Evolutionary conservation across 2,113 vertebrate genomes (phyloP).

Genomic region (Girardinichthys multiradiatus): DNA sequence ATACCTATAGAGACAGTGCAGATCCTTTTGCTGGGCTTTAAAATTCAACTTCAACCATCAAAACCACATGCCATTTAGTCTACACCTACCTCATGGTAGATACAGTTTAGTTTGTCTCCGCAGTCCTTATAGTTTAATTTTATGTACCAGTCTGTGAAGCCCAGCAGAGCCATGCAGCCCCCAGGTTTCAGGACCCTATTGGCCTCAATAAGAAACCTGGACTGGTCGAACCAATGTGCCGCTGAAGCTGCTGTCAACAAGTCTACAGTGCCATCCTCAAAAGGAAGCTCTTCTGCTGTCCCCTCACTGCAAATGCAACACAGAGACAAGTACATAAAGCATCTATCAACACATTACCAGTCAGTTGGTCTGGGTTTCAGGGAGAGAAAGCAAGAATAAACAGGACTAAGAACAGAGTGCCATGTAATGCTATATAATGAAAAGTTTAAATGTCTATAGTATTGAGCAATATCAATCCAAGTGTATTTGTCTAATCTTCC

Average conservation of each 20-base stretch:
- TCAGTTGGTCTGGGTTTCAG: not conserved
- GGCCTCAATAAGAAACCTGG: constrained; percentile 77
- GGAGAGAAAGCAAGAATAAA: not conserved
- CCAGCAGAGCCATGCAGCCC: constrained; percentile 82
- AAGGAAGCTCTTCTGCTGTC: constrained; percentile 81
- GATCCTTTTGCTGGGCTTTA: not conserved
- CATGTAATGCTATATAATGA: too few species aligned
- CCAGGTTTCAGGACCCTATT: constrained; percentile 76
- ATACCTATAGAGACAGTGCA: not conserved
- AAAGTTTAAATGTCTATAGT: too few species aligned
- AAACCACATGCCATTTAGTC: not conserved
- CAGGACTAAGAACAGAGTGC: too few species aligned
- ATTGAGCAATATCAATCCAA: too few species aligned
- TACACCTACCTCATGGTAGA: constrained; percentile 78
- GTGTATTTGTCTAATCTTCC: not conserved
- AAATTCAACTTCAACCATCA: not conserved
- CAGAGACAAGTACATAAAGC: not conserved
- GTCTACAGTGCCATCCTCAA: constrained; percentile 81
- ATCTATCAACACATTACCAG: not conserved
- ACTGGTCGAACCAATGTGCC: constrained; percentile 83
- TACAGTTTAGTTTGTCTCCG: constrained; percentile 70
- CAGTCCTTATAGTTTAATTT: constrained; percentile 68
- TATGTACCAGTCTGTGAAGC: constrained; percentile 49
- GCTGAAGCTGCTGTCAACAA: constrained; percentile 81
- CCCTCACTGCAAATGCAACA: constrained; percentile 66